A percentile compares a stretch with the other conserved stretches of the same genome.
Conservation (phyloP, 2,113 vertebrate species). For the Butastur rufipennis region DNA sequence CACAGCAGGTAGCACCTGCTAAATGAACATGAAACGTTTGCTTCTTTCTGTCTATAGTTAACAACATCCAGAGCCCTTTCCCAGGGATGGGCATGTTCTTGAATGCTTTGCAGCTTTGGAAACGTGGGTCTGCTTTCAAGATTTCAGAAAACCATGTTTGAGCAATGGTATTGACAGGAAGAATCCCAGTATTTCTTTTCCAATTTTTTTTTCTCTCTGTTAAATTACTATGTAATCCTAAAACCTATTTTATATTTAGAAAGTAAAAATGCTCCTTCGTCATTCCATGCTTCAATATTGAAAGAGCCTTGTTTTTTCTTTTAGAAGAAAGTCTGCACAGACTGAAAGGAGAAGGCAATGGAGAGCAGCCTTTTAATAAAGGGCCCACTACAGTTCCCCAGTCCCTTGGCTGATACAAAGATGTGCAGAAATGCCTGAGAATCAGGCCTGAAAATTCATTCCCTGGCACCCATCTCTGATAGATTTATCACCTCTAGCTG, state of each 20-base stretch:
- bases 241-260: neutral
- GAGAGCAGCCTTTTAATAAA: neutral
- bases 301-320: neutral
- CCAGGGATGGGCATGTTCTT: neutral
- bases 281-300: neutral
- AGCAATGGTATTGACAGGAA: neutral
- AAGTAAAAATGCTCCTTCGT: neutral
- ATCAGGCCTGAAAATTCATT: neutral
- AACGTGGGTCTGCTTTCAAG: neutral
- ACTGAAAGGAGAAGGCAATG: neutral
- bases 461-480: neutral
- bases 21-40: neutral
- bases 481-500: neutral
- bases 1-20: neutral
- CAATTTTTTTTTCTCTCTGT: neutral
- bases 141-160: neutral
- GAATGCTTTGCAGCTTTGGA: neutral
- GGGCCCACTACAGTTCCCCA: neutral
- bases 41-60: neutral
- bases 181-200: neutral
- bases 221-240: neutral
- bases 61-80: neutral
- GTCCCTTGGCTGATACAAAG: neutral
- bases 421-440: neutral
- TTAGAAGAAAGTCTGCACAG: neutral